Evolutionary conservation across 1,140 invertebrate species (phyloP).

Genomic region (Bombus sibiricus): DNA sequence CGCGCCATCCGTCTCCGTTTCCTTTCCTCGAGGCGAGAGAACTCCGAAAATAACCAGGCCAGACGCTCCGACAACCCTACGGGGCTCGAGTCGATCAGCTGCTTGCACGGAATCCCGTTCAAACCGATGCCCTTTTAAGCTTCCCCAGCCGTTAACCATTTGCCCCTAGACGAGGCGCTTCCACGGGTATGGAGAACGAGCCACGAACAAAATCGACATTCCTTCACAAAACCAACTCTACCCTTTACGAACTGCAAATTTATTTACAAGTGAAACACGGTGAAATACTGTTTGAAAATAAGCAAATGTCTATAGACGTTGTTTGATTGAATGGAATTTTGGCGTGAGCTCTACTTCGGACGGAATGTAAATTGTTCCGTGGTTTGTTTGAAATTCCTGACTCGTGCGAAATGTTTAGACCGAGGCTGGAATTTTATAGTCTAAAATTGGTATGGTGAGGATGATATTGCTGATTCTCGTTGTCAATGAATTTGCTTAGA

Average conservation of each 20-base stretch:
- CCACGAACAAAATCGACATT: not conserved
- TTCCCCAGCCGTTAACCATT: not conserved
- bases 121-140: constrained; percentile 22
- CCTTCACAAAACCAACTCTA: too few relatives aligned
- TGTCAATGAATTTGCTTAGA: too few relatives aligned
- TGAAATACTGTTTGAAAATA: constrained; percentile 9
- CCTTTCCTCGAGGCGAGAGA: not conserved
- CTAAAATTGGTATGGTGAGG: not conserved
- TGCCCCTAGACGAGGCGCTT: not conserved
- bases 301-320: too few relatives aligned
- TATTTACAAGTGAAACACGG: not conserved
- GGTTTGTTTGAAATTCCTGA: constrained; percentile 13
- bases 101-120: constrained; percentile 35
- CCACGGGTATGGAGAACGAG: not conserved
- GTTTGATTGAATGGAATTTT: not conserved
- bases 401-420: constrained; percentile 3
- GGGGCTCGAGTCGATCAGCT: constrained; percentile 39
- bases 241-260: constrained; percentile 3
- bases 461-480: too few relatives aligned
- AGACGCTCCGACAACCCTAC: constrained; percentile 38
- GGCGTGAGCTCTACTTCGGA: not conserved
- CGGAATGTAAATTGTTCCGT: not conserved
- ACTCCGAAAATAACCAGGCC: constrained; percentile 48
- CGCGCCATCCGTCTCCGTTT: not conserved
- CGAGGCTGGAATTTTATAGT: not conserved